phyloP scores from a whole-genome alignment of 2,113 vertebrate species.

The Nothocercus julius region DNA sequence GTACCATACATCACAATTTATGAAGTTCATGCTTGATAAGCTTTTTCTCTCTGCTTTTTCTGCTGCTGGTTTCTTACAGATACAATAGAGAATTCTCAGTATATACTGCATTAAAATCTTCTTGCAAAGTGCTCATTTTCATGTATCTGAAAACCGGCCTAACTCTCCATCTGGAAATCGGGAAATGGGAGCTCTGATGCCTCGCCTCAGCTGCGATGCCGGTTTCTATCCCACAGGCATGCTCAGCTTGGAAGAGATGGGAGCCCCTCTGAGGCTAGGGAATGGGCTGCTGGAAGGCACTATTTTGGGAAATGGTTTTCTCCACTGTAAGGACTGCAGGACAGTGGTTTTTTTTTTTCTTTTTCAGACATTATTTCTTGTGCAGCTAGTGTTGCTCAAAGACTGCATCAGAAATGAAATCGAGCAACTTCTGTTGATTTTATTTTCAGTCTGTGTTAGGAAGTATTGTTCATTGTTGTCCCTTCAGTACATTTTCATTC shows the following conservation, averaged over 20 bases:
- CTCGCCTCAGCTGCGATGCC: background rate
- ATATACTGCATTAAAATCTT: background rate
- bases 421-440: background rate
- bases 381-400: background rate
- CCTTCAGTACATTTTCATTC: background rate
- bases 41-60: background rate
- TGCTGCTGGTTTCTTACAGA: background rate
- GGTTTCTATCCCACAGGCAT: background rate
- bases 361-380: background rate
- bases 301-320: background rate
- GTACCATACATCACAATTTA: background rate
- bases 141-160: background rate
- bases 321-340: background rate
- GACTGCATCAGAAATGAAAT: background rate
- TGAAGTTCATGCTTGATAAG: rapidly evolving
- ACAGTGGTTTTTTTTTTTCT: background rate
- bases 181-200: background rate
- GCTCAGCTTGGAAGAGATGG: background rate
- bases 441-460: background rate
- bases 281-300: background rate
- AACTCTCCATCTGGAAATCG: background rate
- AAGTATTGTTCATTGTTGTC: background rate
- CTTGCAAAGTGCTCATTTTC: background rate
- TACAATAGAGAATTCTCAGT: background rate
- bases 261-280: background rate